phyloP scores from a whole-genome alignment of 2,113 vertebrate genomes.

The Limanda limanda region DNA sequence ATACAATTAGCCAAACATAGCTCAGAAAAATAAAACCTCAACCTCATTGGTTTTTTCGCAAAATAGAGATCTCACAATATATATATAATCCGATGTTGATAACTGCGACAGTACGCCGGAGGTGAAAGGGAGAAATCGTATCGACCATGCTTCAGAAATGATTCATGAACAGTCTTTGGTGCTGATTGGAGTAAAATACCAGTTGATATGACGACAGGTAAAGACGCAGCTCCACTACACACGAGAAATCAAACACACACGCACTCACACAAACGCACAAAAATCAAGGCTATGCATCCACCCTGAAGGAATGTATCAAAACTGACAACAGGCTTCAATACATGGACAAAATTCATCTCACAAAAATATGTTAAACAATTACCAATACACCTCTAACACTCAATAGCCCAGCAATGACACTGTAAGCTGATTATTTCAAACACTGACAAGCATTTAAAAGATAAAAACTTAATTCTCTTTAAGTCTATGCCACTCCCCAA shows the following conservation, averaged over 20 bases:
- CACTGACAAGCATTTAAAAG: constrained; percentile 92
- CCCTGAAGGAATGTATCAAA: constrained; percentile 99
- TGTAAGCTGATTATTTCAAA: constrained; percentile 81
- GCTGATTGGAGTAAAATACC: constrained; percentile 84
- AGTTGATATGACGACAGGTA: constrained; percentile 63
- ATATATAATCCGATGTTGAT: constrained; percentile 80
- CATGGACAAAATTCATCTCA: constrained; percentile 80
- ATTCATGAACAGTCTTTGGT: constrained; percentile 97
- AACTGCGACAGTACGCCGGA: constrained; percentile 86
- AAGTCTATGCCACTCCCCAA: constrained; percentile 87
- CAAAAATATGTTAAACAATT: constrained; percentile 87
- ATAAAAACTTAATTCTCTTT: constrained; percentile 81
- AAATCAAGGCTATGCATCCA: constrained; percentile 84
- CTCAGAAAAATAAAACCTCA: constrained; percentile 90
- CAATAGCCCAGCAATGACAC: constrained; percentile 88
- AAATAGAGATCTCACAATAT: constrained; percentile 87
- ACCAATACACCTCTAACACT: constrained; percentile 92
- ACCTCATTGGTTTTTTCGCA: constrained; percentile 76
- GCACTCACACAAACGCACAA: constrained; percentile 21
- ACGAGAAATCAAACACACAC: constrained; percentile 65
- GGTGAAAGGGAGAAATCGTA: constrained; percentile 90
- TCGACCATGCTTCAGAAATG: constrained; percentile 93
- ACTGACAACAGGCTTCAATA: constrained; percentile 88
- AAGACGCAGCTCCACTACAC: constrained; percentile 51
- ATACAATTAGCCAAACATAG: constrained; percentile 93